Conservation (phyloP, 1,140 invertebrate species). For the Sycophaga agraensis region DNA sequence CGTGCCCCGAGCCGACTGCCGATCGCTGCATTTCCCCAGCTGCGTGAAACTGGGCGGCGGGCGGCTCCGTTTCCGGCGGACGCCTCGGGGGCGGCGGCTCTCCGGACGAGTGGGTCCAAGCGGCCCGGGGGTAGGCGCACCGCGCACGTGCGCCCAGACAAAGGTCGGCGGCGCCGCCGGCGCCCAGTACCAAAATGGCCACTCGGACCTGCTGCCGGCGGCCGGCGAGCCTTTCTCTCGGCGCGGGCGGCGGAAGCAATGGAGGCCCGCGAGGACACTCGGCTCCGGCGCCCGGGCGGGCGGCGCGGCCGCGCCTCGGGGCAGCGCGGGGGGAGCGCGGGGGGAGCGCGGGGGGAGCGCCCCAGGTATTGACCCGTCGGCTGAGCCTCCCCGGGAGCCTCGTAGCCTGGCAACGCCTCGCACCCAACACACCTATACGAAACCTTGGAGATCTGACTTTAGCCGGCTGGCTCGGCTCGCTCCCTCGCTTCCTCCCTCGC, state of each 20-base stretch:
- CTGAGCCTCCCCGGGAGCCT: constrained; percentile 34
- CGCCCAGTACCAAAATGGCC: too few relatives aligned
- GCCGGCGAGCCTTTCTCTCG: too few relatives aligned
- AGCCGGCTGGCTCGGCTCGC: not conserved
- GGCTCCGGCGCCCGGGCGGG: too few relatives aligned
- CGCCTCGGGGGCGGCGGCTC: constrained; percentile 26
- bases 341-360: constrained; percentile 33
- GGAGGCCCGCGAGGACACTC: not conserved
- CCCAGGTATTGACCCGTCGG: constrained; percentile 48
- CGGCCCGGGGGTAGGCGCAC: not conserved
- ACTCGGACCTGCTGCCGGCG: too few relatives aligned
- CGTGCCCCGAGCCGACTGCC: not conserved
- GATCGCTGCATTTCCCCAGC: not conserved
- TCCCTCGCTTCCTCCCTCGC: not conserved
- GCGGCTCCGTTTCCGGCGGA: not conserved
- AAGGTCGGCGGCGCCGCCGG: too few relatives aligned
- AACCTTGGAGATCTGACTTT: constrained; percentile 33
- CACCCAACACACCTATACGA: constrained; percentile 21
- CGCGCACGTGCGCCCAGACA: not conserved
- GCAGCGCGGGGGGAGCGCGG: too few relatives aligned
- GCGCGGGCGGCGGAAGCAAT: too few relatives aligned
- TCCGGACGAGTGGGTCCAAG: constrained; percentile 36
- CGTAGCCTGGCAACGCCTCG: constrained; percentile 23
- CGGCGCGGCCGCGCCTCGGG: too few relatives aligned
- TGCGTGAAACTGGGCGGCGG: not conserved